Percentiles rank a stretch among this genome's conserved stretches.
Conservation (phyloP, 2,888 invertebrate species). For the Xestoiulus laeticollis region DNA sequence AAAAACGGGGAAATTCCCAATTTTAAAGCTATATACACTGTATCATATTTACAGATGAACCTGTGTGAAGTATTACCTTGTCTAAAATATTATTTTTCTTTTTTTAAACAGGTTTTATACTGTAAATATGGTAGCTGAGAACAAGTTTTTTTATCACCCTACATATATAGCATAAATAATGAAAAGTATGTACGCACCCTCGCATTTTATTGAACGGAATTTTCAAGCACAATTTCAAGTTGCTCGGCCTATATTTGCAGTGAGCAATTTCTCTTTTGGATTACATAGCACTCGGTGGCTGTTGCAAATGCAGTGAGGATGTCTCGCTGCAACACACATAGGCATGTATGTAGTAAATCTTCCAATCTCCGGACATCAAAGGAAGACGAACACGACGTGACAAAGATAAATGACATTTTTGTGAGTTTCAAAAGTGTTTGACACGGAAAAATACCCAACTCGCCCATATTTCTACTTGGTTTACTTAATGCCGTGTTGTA, state of each 20-base stretch:
- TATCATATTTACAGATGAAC: too few species aligned
- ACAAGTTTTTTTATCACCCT: too few species aligned
- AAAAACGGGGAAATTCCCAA: too few species aligned
- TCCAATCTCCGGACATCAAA: constrained; percentile 45
- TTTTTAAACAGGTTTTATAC: too few species aligned
- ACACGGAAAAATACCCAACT: constrained; percentile 40
- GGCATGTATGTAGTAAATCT: constrained; percentile 36
- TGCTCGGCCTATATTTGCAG: background rate
- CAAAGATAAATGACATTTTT: constrained; percentile 49
- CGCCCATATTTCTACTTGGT: constrained; percentile 23
- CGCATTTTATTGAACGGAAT: background rate
- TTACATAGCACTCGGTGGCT: background rate
- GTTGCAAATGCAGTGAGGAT: background rate
- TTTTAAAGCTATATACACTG: too few species aligned
- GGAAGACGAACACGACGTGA: constrained; percentile 48
- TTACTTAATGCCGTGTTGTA: constrained; percentile 14
- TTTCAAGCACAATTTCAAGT: background rate
- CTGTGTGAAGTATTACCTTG: too few species aligned
- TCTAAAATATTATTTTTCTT: too few species aligned
- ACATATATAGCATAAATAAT: too few species aligned
- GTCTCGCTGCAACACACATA: background rate
- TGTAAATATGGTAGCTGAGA: too few species aligned
- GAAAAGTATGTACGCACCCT: background rate
- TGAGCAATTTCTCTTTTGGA: background rate
- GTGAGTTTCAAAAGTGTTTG: constrained; percentile 42